Conservation (phyloP, 2,113 vertebrate genomes). For the human (Homo sapiens) region GRCh38 chr5:176326001-176326500, state of each 20-base stretch:
- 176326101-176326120: background rate
- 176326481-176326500: no score
- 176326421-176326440: no score
- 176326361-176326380: background rate
- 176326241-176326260: background rate
- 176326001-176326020: background rate
- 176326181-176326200: background rate
- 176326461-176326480: no score
- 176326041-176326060: background rate
- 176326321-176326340: background rate
- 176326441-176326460: no score
- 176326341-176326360: background rate
- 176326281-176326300: background rate
- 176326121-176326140: background rate
- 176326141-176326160: background rate
- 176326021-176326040: constrained; percentile 15
- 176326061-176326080: background rate
- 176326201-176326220: background rate
- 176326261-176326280: background rate
- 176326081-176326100: background rate
- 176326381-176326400: background rate
- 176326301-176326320: background rate
- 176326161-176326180: background rate
- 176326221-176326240: background rate
- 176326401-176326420: no score